These are phyloP conservation scores for Euproctis similis DNA, from an alignment of 2,888 invertebrate species.

Conservation along the genomic window DNA sequence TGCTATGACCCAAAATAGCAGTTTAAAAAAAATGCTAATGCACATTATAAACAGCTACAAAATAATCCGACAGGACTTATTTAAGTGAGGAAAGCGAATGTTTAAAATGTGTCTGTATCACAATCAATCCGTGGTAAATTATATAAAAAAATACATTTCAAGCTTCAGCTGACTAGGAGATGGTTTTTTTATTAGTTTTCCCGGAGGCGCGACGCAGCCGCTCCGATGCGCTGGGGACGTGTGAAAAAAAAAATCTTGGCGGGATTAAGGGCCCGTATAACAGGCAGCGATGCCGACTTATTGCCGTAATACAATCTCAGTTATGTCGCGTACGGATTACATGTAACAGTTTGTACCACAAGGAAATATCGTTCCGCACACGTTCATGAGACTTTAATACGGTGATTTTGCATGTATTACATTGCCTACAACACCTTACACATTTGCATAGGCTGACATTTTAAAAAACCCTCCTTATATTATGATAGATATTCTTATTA, in stretches of 20 bases:
- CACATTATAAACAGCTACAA: too few relatives aligned
- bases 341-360: constrained; percentile 52
- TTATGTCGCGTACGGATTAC: constrained; percentile 68
- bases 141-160: constrained; percentile 78
- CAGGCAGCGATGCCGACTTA: constrained; percentile 60
- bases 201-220: constrained; percentile 41
- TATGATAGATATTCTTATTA: neutral
- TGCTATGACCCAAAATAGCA: too few relatives aligned
- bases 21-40: too few relatives aligned
- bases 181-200: constrained; percentile 77
- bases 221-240: constrained; percentile 53
- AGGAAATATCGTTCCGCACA: constrained; percentile 23
- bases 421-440: neutral
- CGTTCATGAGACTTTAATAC: constrained; percentile 17
- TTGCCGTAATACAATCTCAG: constrained; percentile 71
- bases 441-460: neutral
- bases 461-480: neutral
- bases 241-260: constrained; percentile 67
- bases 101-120: constrained; percentile 45
- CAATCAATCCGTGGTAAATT: constrained; percentile 74
- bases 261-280: constrained; percentile 67
- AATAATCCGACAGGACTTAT: too few relatives aligned
- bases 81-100: constrained; percentile 14
- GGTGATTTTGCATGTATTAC: constrained; percentile 12
- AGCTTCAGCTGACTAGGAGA: constrained; percentile 71